Percentiles rank a stretch among this genome's conserved stretches.
Conservation (phyloP, 2,888 invertebrate genomes). For the Tiliacea citrago region DNA sequence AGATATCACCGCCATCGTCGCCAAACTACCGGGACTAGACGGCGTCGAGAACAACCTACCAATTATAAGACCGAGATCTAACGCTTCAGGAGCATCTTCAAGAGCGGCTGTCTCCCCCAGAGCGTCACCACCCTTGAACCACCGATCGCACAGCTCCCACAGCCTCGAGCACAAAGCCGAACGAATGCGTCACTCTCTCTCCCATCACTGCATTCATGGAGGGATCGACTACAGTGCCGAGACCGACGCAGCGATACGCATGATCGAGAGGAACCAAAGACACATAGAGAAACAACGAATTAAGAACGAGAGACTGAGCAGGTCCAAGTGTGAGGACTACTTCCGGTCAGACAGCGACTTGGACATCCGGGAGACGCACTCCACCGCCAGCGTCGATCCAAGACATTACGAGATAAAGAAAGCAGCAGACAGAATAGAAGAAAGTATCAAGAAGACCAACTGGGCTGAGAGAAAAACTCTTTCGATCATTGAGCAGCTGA, state of each 20-base stretch:
- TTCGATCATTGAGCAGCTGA: slow-evolving; percentile 87
- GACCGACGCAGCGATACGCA: slow-evolving; percentile 90
- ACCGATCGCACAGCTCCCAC: slow-evolving; percentile 86
- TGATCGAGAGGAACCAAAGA: slow-evolving; percentile 91
- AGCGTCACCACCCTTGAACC: slow-evolving; percentile 77
- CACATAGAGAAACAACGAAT: slow-evolving; percentile 91
- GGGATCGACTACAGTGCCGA: slow-evolving; percentile 90
- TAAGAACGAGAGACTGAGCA: slow-evolving; percentile 82
- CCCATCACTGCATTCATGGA: slow-evolving; percentile 87
- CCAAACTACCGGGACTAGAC: slow-evolving; percentile 91
- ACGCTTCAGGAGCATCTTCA: slow-evolving; percentile 91
- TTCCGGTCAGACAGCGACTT: slow-evolving; percentile 85
- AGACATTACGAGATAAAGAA: slow-evolving; percentile 83
- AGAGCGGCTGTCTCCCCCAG: slow-evolving; percentile 84
- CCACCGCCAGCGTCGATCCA: slow-evolving; percentile 73
- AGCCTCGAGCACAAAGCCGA: slow-evolving; percentile 85
- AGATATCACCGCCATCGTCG: slow-evolving; percentile 94
- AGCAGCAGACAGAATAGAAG: slow-evolving; percentile 85
- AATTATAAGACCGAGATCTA: slow-evolving; percentile 88
- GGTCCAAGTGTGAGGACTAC: slow-evolving; percentile 83
- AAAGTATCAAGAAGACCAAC: slow-evolving; percentile 88
- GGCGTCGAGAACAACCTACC: slow-evolving; percentile 84
- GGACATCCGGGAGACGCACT: slow-evolving; percentile 77
- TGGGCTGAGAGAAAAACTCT: slow-evolving; percentile 88
- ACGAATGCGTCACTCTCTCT: slow-evolving; percentile 85